Evolutionary conservation across 2,113 vertebrate genomes (phyloP).

Genomic region (Otis tarda): DNA sequence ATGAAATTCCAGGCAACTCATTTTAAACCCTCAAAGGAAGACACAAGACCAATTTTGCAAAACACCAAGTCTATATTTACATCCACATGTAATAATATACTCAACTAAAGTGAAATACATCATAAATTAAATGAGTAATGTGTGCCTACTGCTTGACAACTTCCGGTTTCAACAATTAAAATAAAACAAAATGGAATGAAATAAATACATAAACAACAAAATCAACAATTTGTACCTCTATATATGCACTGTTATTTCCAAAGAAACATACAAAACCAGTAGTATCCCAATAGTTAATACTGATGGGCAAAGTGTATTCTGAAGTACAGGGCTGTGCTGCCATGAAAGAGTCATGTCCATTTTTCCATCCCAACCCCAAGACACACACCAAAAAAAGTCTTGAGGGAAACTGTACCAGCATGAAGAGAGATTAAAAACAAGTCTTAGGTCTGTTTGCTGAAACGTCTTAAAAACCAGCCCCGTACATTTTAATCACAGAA

Average conservation of each 20-base stretch:
- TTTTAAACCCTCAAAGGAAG: conserved; percentile 1
- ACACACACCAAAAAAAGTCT: conserved; percentile 30
- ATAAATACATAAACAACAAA: conserved; percentile 80
- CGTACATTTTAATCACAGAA: background rate
- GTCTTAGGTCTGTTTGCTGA: conserved; percentile 50
- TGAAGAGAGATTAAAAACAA: conserved; percentile 54
- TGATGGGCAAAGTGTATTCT: conserved; percentile 72
- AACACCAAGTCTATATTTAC: conserved; percentile 86
- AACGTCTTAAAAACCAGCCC: conserved; percentile 54
- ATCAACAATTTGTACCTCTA: conserved; percentile 78
- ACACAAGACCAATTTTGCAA: conserved; percentile 72
- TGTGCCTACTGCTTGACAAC: conserved; percentile 74
- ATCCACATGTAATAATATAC: conserved; percentile 81
- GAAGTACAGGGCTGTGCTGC: conserved; percentile 62
- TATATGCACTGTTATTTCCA: conserved; percentile 73
- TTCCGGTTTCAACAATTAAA: conserved; percentile 78
- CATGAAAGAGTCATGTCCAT: background rate
- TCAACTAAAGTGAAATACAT: conserved; percentile 81
- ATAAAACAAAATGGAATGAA: conserved; percentile 81
- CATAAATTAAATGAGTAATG: conserved; percentile 82
- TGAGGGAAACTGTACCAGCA: conserved; percentile 61
- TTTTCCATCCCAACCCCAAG: conserved; percentile 31
- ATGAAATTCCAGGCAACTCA: background rate
- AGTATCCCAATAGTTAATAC: conserved; percentile 84
- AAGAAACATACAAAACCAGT: conserved; percentile 76